These are phyloP conservation scores for Passerculus sandwichensis DNA, from an alignment of 2,797 vertebrate species.

Conservation along the genomic window DNA sequence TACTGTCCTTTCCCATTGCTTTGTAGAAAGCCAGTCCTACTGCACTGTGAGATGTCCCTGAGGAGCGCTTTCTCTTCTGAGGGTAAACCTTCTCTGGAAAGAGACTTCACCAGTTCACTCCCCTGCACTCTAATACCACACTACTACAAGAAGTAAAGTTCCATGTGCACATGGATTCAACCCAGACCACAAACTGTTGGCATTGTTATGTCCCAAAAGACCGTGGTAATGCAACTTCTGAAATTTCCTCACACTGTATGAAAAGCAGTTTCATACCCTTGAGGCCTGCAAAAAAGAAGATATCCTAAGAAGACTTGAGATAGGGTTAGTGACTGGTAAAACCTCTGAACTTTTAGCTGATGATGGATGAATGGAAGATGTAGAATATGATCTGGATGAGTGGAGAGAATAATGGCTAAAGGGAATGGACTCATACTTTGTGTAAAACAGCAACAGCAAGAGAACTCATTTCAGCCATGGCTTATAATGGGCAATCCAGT, in stretches of 20 bases:
- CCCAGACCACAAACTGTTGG: background rate
- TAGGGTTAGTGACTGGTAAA: background rate
- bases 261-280: background rate
- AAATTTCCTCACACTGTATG: background rate
- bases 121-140: background rate
- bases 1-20: background rate
- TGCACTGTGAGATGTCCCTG: background rate
- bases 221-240: background rate
- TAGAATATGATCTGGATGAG: background rate
- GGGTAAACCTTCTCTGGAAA: background rate
- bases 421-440: background rate
- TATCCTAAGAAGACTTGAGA: background rate
- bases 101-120: background rate
- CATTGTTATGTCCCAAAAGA: background rate
- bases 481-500: background rate
- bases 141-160: background rate
- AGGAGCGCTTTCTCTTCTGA: background rate
- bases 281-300: background rate
- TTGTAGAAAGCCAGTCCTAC: background rate
- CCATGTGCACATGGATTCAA: background rate
- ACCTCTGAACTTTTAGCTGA: background rate
- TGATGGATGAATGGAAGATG: background rate
- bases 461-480: background rate
- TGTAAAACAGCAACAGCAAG: background rate
- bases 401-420: background rate